Evolutionary conservation across 1,140 invertebrate genomes (phyloP), one percentile per base, ranked within the genome.

Genomic region (Monomorium pharaonis): DNA sequence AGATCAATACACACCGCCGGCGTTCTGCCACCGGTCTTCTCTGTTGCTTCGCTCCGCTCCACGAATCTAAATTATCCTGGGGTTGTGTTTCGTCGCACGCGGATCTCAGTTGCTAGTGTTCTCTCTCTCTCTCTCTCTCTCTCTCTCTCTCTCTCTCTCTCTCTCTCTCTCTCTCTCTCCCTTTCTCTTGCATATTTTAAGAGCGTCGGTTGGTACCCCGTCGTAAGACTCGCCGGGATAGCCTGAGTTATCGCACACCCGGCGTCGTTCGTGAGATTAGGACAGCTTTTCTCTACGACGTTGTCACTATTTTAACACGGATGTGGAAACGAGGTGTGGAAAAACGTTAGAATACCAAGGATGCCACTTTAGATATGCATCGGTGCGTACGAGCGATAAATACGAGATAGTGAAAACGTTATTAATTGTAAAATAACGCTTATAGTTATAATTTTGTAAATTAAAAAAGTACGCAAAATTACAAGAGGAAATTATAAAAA

Each of bases 1-100:
- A 94, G 93, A 94, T 94, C 93, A 94, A 94, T 94, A 94, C 93
- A 91, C 88, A 91, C 86, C 88, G 75, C 47, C 76, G 76, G 60
- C 86, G 63, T 70, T 69, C 85, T 69, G 58, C 88, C 75, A 51
- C 42, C 80, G 54, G 74, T 67, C 56, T 60, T 67, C 27, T 67
- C 89, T 60, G 51, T 81, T 10, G 58, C 54, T 56, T 49, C 49
- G 9, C 75, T 78, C 63, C 84, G 90, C 85, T 88, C 80, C 76
- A 85, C 89, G 91, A 92, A 92, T 92, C 87, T 90, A 92, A 94
- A 93, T 94, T 94, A 94, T 94, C 91, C 86, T 85, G 88, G 88
- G 89, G 88, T 90, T 92, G 90, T 92, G 88, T 91, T 87, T 86
- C 86, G 85, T 67, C 63, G 83, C 88, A 80, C 84, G 92, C 78